phyloP scores from a whole-genome alignment of 2,888 invertebrate species.

The Strigamia transsilvanica region DNA sequence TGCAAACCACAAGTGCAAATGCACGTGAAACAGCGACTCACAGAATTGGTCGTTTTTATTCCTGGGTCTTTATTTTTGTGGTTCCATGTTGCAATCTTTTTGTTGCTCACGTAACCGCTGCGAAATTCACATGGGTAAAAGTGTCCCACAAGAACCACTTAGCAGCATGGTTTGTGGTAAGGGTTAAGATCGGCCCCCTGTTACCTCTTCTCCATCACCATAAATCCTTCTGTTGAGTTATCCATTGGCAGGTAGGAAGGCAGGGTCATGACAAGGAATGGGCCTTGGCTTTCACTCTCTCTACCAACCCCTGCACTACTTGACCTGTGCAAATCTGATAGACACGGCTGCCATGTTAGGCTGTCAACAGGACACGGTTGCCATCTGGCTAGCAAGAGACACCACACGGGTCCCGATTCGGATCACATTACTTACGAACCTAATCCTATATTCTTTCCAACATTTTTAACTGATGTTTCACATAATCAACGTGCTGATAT shows the following conservation, averaged over 20 bases:
- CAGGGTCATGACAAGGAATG: constrained; percentile 35
- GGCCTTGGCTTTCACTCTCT: constrained; percentile 35
- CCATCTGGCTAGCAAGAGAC: constrained; percentile 34
- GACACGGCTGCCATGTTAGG: constrained; percentile 50
- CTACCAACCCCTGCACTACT: constrained; percentile 40
- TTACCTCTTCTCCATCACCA: constrained; percentile 16
- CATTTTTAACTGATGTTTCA: constrained; percentile 7
- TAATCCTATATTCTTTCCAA: not conserved
- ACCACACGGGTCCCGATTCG: constrained; percentile 3
- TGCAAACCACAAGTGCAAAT: constrained; percentile 25
- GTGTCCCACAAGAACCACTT: constrained; percentile 7
- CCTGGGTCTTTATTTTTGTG: not conserved
- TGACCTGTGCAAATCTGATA: constrained; percentile 52
- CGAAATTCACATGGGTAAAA: constrained; percentile 4
- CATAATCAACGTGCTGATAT: constrained; percentile 1
- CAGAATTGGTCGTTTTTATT: not conserved
- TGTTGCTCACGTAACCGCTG: not conserved
- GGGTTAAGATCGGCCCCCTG: constrained; percentile 20
- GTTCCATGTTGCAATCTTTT: not conserved
- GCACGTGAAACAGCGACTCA: not conserved
- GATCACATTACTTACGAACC: constrained; percentile 4
- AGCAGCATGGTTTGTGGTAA: constrained; percentile 25
- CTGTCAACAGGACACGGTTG: constrained; percentile 50
- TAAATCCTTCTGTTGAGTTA: constrained; percentile 24
- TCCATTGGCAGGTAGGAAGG: constrained; percentile 41